Evolutionary conservation across 2,797 vertebrate species (phyloP).

Genomic region (Pelodytes ibericus): DNA sequence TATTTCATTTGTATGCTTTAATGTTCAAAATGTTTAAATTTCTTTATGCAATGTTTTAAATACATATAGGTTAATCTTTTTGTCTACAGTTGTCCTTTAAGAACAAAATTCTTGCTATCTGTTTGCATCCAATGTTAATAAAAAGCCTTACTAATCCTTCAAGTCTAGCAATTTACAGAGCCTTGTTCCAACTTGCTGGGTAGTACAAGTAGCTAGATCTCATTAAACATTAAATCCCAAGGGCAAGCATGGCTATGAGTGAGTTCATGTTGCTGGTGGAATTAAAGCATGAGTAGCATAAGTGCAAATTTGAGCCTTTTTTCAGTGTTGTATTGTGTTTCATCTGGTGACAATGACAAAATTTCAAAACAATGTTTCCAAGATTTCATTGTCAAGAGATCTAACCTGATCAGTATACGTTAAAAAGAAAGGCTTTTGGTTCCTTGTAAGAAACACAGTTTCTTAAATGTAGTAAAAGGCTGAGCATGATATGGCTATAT

Average conservation of each 20-base stretch:
- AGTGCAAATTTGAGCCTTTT: background rate
- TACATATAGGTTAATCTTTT: too few relatives aligned
- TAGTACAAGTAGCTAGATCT: slow-evolving; percentile 16
- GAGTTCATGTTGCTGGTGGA: slow-evolving; percentile 2
- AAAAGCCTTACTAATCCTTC: slow-evolving; percentile 44
- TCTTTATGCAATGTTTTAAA: too few relatives aligned
- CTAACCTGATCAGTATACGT: slow-evolving; percentile 13
- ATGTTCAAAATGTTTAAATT: too few relatives aligned
- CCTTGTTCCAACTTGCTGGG: slow-evolving; percentile 30
- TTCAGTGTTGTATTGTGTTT: slow-evolving; percentile 14
- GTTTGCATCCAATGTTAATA: slow-evolving; percentile 37
- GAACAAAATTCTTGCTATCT: background rate
- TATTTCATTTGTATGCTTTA: too few relatives aligned
- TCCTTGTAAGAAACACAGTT: too few relatives aligned
- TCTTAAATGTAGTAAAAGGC: too few relatives aligned
- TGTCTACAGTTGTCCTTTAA: too few relatives aligned
- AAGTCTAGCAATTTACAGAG: slow-evolving; percentile 20
- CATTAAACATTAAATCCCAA: slow-evolving; percentile 33
- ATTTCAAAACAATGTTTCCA: background rate
- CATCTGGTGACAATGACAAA: slow-evolving; percentile 15
- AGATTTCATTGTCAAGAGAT: background rate
- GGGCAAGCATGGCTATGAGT: slow-evolving; percentile 12
- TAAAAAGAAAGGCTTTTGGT: too few relatives aligned
- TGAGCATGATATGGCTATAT: too few relatives aligned
- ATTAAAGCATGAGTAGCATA: slow-evolving; percentile 12